Conservation (phyloP, 2,113 vertebrate genomes). For the Scatophagus argus region DNA sequence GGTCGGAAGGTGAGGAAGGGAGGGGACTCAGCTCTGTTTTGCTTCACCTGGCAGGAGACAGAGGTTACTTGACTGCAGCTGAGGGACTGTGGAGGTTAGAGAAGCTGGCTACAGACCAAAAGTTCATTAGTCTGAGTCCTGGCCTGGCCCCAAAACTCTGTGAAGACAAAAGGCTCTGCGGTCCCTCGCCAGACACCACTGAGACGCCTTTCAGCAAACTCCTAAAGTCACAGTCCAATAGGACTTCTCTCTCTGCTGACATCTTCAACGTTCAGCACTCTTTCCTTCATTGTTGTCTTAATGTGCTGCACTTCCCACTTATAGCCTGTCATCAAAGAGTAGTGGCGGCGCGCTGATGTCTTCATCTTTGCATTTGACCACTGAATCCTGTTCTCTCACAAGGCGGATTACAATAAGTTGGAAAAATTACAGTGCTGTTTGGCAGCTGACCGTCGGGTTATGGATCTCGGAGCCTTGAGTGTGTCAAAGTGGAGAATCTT, state of each 20-base stretch:
- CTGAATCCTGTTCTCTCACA: no score
- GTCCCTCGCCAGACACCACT: background rate
- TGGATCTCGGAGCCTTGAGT: background rate
- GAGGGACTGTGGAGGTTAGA: slow-evolving; percentile 46
- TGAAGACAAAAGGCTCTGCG: slow-evolving; percentile 40
- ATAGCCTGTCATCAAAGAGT: background rate
- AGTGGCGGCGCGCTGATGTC: background rate
- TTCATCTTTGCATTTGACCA: background rate
- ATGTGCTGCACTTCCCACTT: background rate
- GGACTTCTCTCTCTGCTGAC: background rate
- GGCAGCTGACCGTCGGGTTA: background rate
- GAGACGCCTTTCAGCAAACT: slow-evolving; percentile 1
- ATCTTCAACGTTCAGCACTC: background rate
- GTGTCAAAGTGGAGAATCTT: background rate
- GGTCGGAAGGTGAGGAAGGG: slow-evolving; percentile 47
- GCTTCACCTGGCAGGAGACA: slow-evolving; percentile 55
- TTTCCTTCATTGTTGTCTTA: background rate
- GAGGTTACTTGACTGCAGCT: slow-evolving; percentile 36
- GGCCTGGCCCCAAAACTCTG: slow-evolving; percentile 36
- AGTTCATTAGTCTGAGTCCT: slow-evolving; percentile 52
- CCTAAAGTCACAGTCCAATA: background rate
- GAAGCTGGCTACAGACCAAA: slow-evolving; percentile 47
- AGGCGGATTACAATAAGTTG: no score
- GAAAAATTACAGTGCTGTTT: background rate
- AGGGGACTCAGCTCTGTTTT: slow-evolving; percentile 43